Percentiles rank a stretch among this genome's conserved stretches.
Evolutionary conservation across 2,888 invertebrate species (phyloP).

Genomic region (Alentia gelatinosa): DNA sequence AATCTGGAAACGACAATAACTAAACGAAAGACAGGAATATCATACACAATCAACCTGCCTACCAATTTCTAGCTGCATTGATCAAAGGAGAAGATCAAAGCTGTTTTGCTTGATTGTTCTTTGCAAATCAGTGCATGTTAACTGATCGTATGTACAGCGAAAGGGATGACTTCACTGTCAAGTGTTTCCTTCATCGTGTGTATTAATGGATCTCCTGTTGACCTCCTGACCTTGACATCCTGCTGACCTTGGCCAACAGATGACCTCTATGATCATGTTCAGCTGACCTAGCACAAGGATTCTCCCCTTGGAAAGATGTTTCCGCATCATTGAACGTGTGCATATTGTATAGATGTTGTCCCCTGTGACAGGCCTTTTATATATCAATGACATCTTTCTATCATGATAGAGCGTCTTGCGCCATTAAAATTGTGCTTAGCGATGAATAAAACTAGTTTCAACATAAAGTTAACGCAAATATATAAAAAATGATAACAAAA

Average conservation of each 20-base stretch:
- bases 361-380: background rate
- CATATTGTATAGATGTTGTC: background rate
- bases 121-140: background rate
- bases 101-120: background rate
- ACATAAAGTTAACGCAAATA: too few relatives aligned
- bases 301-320: background rate
- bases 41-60: too few relatives aligned
- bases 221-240: constrained; percentile 33
- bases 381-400: background rate
- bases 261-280: constrained; percentile 3
- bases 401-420: too few relatives aligned
- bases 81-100: background rate
- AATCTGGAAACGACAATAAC: too few relatives aligned
- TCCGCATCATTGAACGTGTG: background rate
- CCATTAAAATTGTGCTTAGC: too few relatives aligned
- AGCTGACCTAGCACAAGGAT: constrained; percentile 8
- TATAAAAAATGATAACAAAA: too few relatives aligned
- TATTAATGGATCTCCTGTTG: background rate
- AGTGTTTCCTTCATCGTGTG: background rate
- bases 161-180: background rate
- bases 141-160: background rate
- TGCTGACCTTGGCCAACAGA: background rate
- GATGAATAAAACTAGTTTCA: too few relatives aligned
- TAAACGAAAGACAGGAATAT: too few relatives aligned
- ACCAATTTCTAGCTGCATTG: background rate